Evolutionary conservation across 2,888 invertebrate genomes (phyloP), one percentile per base, ranked within the genome.

Genomic region (Eueremaeus valkanovi): DNA sequence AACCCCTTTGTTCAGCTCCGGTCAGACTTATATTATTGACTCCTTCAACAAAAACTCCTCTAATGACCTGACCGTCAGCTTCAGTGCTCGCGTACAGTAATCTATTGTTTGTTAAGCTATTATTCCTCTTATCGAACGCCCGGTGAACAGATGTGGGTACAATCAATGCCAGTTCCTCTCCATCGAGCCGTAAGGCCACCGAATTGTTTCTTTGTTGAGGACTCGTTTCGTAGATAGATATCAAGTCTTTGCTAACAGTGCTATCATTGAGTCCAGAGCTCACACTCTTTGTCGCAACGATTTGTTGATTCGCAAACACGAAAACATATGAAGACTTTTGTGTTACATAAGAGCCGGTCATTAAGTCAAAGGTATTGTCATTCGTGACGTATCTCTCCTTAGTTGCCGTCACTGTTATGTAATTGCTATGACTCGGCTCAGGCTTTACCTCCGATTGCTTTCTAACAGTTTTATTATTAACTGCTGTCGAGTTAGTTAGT

Each of bases 271-370:
- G 31, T 21, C 13, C 68, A 21, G 24, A 8, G n/a, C 73, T 61
- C 5, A 76, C 66, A 8, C 74, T 74, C 11, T 55, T 51, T 2
- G 51, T 5, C 21, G 21, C 55, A 27, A 2, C 27, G 45, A 75
- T 40, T 0, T 75, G 78, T 40, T 75, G 75, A 70, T 82, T 82
- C 1, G 82, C 82, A 78, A 82, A 82, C 79, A 82, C 81, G 78
- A 82, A 82, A 27, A 81, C 77, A 76, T 81, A 82, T 0, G 82
- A 82, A 51, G 81, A 81, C 9, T 78, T 77, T 66, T 81, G 80
- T 75, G 80, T 81, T 18, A 81, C 78, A 75, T 82, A 82, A 18
- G 81, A 81, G 51, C 82, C 82, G 3, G 83, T 82, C 76, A 82
- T 81, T 16, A 83, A 81, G 73, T 81, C 81, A 78, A 81, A 82